Percentiles rank a stretch among this genome's conserved stretches.
Conservation (phyloP, 2,797 vertebrate species). For the Molothrus aeneus region DNA sequence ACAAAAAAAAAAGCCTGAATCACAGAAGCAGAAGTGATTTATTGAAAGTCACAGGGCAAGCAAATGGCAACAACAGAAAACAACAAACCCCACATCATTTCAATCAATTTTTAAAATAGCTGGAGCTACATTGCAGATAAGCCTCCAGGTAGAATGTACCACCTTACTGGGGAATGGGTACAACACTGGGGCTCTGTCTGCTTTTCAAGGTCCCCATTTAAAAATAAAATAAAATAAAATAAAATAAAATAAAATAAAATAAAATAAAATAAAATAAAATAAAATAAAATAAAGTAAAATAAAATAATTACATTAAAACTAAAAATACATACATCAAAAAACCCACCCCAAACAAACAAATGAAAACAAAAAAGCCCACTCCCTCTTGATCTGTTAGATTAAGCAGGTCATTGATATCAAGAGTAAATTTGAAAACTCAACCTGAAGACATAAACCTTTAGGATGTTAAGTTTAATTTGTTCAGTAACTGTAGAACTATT, state of each 20-base stretch:
- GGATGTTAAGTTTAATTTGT: not conserved
- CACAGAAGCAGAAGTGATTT: not conserved
- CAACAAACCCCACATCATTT: not conserved
- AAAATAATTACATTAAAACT: not conserved
- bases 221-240: not conserved
- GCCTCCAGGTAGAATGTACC: not conserved
- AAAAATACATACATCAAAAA: fast-evolving
- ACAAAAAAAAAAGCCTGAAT: not conserved
- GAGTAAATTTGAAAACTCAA: not conserved
- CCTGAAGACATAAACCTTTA: not conserved
- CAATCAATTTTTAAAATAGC: not conserved
- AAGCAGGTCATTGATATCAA: not conserved
- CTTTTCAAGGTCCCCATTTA: not conserved
- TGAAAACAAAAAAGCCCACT: fast-evolving
- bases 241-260: not conserved
- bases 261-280: not conserved
- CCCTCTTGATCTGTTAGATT: not conserved
- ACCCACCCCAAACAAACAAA: fast-evolving
- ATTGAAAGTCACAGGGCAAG: not conserved
- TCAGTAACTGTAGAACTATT: not conserved
- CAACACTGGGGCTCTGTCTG: not conserved
- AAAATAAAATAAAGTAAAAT: not conserved
- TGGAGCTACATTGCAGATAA: not conserved
- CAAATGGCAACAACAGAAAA: not conserved
- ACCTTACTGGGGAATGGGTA: not conserved